Percentiles rank a stretch among this genome's conserved stretches.
Evolutionary conservation across 2,113 vertebrate species (phyloP).

Genomic region (Mixornis gularis): DNA sequence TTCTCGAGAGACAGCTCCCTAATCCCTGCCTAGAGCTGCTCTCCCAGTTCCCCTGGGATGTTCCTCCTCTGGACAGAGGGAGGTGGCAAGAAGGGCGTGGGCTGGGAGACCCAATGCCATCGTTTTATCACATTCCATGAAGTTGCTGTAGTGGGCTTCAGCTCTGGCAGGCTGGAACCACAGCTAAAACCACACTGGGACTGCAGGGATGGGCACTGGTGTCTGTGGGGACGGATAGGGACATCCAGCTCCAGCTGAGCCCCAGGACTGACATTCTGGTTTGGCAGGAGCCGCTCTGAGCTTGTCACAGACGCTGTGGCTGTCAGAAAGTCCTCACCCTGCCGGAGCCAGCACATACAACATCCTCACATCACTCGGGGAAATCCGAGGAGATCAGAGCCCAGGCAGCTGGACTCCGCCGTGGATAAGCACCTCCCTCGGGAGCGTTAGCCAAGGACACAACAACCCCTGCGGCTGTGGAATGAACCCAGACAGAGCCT

Average conservation of each 20-base stretch:
- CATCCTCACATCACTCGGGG: background rate
- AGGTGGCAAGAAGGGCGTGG: background rate
- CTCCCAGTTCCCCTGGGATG: background rate
- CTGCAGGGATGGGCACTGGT: background rate
- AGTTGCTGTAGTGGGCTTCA: accelerated
- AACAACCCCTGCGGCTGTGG: background rate
- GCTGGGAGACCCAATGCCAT: background rate
- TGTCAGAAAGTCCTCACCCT: background rate
- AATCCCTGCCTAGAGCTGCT: background rate
- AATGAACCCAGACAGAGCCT: background rate
- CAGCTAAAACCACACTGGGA: background rate
- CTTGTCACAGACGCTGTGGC: background rate
- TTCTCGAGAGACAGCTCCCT: background rate
- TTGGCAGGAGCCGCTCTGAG: background rate
- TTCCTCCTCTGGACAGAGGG: background rate
- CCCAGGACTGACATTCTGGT: background rate
- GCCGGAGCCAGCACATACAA: background rate
- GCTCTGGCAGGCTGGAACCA: background rate
- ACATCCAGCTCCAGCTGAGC: background rate
- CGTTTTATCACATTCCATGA: background rate
- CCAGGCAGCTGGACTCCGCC: background rate
- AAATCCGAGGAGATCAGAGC: background rate
- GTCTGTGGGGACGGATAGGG: background rate
- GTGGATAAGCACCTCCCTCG: background rate
- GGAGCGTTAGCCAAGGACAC: background rate